phyloP scores from a whole-genome alignment of 2,113 vertebrate genomes.

The Promerops cafer region DNA sequence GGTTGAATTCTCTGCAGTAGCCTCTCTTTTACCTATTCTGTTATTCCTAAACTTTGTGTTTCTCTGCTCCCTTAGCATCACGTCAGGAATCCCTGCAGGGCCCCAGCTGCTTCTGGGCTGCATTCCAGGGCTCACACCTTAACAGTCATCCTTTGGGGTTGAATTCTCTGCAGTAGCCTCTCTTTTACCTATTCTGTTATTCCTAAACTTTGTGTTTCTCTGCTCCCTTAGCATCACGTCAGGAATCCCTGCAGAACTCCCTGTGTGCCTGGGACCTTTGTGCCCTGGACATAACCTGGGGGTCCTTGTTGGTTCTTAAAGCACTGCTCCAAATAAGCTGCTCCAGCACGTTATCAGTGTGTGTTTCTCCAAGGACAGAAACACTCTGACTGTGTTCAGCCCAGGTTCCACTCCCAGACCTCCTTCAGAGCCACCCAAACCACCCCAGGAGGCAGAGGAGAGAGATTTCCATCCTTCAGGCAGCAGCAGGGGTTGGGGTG shows the following conservation, averaged over 20 bases:
- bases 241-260: neutral
- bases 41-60: no score
- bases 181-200: neutral
- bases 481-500: neutral
- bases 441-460: neutral
- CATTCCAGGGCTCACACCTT: neutral
- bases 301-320: neutral
- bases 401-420: neutral
- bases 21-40: no score
- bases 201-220: neutral
- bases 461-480: neutral
- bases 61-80: no score
- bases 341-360: neutral
- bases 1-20: no score
- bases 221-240: neutral
- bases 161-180: neutral
- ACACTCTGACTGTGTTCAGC: neutral
- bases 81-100: neutral
- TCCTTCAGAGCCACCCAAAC: neutral
- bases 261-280: neutral
- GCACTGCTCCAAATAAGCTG: neutral
- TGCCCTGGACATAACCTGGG: neutral
- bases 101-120: neutral
- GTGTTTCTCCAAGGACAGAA: neutral
- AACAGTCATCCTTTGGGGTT: neutral